Evolutionary conservation across 2,797 vertebrate species (phyloP).

Genomic region (Australoheros facetus): DNA sequence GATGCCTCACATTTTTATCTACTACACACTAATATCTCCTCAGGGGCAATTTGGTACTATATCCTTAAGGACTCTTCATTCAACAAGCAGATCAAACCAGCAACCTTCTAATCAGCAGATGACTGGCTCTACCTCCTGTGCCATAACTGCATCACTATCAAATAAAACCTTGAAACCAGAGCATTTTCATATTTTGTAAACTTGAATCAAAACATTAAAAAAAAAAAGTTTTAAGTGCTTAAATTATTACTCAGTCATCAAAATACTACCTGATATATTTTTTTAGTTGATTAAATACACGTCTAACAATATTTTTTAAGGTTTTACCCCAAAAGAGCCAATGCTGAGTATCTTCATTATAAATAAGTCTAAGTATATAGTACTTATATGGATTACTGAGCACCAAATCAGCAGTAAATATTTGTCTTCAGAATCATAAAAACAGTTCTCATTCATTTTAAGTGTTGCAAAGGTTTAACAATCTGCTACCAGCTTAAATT

Average conservation of each 20-base stretch:
- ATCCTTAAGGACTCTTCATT: background rate
- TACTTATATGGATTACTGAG: background rate
- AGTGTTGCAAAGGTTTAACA: background rate
- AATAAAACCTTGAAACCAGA: background rate
- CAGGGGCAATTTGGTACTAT: background rate
- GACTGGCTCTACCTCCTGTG: background rate
- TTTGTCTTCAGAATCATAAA: background rate
- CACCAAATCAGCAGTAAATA: background rate
- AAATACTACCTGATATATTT: background rate
- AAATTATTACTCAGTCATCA: background rate
- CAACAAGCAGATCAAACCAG: background rate
- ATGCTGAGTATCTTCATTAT: background rate
- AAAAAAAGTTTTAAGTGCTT: background rate
- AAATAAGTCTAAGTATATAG: background rate
- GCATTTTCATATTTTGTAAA: background rate
- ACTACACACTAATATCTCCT: background rate
- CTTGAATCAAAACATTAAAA: background rate
- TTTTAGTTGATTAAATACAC: background rate
- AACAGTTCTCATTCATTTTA: background rate
- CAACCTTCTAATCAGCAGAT: background rate
- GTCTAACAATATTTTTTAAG: background rate
- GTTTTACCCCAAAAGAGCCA: background rate
- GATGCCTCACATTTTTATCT: background rate
- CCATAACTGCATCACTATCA: background rate
- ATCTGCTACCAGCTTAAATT: background rate